Evolutionary conservation across 2,113 vertebrate species (phyloP).

Genomic region (Oreochromis tanganicae): DNA sequence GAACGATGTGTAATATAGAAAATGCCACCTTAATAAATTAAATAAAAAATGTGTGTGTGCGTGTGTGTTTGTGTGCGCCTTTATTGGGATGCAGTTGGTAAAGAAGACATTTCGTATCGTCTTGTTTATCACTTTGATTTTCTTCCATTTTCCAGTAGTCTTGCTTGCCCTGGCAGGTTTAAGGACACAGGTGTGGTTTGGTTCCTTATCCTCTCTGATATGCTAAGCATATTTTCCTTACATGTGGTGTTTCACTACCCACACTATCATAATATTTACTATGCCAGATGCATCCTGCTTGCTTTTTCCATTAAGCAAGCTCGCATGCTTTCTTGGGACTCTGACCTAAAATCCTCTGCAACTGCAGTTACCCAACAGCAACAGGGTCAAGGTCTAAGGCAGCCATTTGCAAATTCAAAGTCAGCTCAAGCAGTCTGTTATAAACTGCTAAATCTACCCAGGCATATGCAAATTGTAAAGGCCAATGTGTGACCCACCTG

Average conservation of each 20-base stretch:
- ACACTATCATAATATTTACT: neutral
- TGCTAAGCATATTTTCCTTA: neutral
- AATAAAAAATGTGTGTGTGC: slow-evolving; percentile 5
- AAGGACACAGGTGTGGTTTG: neutral
- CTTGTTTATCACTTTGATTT: neutral
- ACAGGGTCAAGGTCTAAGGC: neutral
- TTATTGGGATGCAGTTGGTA: neutral
- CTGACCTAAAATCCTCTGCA: neutral
- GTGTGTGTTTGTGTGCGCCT: neutral
- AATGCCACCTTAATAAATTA: slow-evolving; percentile 67
- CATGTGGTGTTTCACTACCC: neutral
- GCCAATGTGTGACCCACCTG: neutral
- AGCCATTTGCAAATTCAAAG: neutral
- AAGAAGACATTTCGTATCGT: neutral
- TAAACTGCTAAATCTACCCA: neutral
- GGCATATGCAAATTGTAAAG: neutral
- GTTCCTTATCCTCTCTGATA: neutral
- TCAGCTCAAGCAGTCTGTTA: neutral
- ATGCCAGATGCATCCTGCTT: neutral
- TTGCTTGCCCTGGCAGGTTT: neutral
- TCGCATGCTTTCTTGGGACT: neutral
- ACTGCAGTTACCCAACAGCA: neutral
- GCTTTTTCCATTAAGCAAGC: neutral
- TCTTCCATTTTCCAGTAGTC: neutral
- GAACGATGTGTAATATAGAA: slow-evolving; percentile 58